A percentile compares a stretch with the other conserved stretches of the same genome.
Conservation (phyloP, 2,797 vertebrate species). For the Meriones psammophilus region DNA sequence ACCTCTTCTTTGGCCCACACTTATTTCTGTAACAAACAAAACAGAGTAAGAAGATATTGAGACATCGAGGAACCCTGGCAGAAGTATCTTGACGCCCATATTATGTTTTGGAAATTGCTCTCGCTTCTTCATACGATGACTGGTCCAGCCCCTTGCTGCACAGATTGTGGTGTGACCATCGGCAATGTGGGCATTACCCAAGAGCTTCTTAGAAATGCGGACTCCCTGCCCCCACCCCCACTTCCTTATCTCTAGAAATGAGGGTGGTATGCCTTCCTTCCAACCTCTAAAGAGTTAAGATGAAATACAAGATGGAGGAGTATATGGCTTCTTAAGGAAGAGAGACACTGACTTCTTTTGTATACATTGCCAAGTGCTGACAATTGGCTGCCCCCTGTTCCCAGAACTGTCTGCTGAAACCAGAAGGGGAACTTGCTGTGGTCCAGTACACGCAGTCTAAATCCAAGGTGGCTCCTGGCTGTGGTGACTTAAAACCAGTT, state of each 20-base stretch:
- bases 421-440: background rate
- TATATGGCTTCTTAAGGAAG: constrained; percentile 10
- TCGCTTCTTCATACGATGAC: background rate
- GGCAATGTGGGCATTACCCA: background rate
- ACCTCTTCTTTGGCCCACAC: background rate
- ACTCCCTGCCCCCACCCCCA: background rate
- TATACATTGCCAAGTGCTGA: background rate
- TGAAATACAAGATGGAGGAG: constrained; percentile 62
- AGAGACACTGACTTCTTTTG: background rate
- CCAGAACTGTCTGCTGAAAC: constrained; percentile 14
- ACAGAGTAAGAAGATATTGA: background rate
- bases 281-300: constrained; percentile 26
- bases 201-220: constrained; percentile 52
- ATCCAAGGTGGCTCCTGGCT: background rate
- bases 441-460: background rate
- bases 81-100: background rate
- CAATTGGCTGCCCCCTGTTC: background rate
- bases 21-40: background rate
- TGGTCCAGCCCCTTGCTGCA: background rate
- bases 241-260: constrained; percentile 50
- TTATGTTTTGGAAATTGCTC: background rate
- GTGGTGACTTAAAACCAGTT: background rate
- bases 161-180: background rate
- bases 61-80: background rate
- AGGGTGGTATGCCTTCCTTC: background rate